Percentiles rank a stretch among this genome's conserved stretches.
Conservation (phyloP, 2,888 invertebrate genomes). For the Leucoptera coffeella region DNA sequence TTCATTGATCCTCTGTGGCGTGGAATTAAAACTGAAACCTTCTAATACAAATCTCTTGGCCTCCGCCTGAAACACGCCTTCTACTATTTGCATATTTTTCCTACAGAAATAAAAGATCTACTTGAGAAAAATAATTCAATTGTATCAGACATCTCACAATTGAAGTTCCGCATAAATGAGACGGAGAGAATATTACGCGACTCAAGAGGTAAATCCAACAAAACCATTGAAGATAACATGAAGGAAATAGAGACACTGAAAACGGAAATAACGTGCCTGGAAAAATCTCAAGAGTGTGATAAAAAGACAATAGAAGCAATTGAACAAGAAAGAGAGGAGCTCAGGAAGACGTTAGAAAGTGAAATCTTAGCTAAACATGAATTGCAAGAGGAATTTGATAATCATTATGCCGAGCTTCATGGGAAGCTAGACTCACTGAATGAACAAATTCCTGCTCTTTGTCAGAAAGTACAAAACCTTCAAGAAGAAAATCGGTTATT, state of each 20-base stretch:
- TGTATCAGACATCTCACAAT: no score
- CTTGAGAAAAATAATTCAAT: conserved; percentile 1
- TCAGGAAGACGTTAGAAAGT: neutral
- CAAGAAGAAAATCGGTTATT: no score
- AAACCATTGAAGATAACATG: conserved; percentile 11
- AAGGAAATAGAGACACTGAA: conserved; percentile 1
- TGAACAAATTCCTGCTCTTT: no score
- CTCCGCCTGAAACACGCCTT: no score
- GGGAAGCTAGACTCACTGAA: no score
- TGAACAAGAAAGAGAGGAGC: conserved; percentile 14
- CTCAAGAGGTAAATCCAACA: conserved; percentile 4
- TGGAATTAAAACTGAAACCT: no score
- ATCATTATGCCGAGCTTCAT: no score
- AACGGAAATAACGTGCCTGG: neutral
- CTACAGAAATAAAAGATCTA: no score
- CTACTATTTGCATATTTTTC: no score
- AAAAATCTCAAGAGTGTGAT: conserved; percentile 8
- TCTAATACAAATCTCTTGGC: no score
- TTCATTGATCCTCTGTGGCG: no score
- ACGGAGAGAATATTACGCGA: conserved; percentile 2
- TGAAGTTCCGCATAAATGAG: conserved; percentile 1
- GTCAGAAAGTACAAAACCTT: no score
- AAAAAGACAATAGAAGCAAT: conserved; percentile 12
- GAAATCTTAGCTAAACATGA: neutral
- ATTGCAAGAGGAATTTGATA: neutral